Base-by-base conservation (phyloP, 2,888 invertebrate species). In the Ectemnius continuus region DNA sequence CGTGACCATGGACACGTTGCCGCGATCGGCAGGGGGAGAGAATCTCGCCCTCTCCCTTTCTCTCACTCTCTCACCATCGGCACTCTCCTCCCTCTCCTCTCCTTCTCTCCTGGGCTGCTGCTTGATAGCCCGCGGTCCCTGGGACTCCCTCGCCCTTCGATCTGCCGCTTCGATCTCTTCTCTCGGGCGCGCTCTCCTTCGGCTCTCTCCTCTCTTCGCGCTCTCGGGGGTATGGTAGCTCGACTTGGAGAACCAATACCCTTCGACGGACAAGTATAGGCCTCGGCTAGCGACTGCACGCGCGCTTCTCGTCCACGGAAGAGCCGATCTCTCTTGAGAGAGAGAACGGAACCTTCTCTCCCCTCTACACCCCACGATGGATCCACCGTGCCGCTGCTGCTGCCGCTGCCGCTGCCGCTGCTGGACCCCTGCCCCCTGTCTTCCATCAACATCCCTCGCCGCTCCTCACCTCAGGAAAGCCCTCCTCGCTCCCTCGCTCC, bases 271-370 rank as follows among this genome's bases (percentile, higher is more conserved):
- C 87, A 84, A 88, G 88, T 86, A 88, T 88, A 88, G 88, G 87
- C 87, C 87, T 88, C 88, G 86, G 86, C 87, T 87, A 85, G 88
- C 90, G 88, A 90, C 90, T 90, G 90, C 88, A 87, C 85, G 87
- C 88, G 87, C 86, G 86, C 84, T 80, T 84, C 85, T 36, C 52
- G 52, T 16, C n/a, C 82, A 78, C 85, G 84, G 85, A 88, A 85
- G 87, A 87, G 79, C 82, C 84, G 86, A 87, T 87, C 88, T 85
- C 84, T 83, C 83, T 80, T 82, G 81, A 83, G 83, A 85, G 82
- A 82, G 84, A 80, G 75, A 81, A 76, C 77, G 80, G 76, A 70
- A 80, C 70, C 78, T 72, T 74, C 73, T 36, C 36, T 80, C 82
- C 82, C 78, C 75, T 83, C 78, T 71, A 72, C 77, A 60, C 74